Evolutionary conservation across 2,888 invertebrate species (phyloP), one percentile per base, ranked within the genome.

Genomic region (Clivina fossor): DNA sequence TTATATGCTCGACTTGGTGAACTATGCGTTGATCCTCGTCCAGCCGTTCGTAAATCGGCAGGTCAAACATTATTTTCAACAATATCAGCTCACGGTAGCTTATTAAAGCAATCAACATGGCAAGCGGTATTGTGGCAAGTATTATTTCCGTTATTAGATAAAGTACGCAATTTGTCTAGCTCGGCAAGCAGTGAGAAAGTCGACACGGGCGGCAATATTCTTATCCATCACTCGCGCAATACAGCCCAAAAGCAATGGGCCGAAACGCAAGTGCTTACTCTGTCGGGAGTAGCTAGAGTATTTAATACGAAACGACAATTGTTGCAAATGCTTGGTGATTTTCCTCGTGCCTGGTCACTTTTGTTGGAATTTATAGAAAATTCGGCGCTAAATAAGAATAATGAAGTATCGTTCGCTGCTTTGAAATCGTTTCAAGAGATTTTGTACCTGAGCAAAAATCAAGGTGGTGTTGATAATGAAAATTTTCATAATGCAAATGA

Each of bases 231-330:
- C 75, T 93, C 97, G 1, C 81, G 99, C 56, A 98, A 99, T 73
- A 99, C 99, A 0, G 97, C 97, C 41, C 95, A 96, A 74, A 98
- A 98, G 67, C 98, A 98, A 69, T 98, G 97, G 97, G 95, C 97
- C 0, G 97, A 98, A 75, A 98, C 98, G 1, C 93, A 95, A 79
- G 95, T 92, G 30, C 73, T 93, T 58, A 92, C 93, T 0, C 73
- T 94, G 9, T 91, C 91, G 2, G 96, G 96, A 0, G 95, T 96
- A 15, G 93, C 94, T 0, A 80, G 95, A 59, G 95, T 82, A 9
- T 96, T 97, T 75, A 93, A 94, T 70, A 90, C 93, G 0, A 90
- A 96, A 71, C 84, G 93, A 63, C 88, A 87, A 66, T 78, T 93
- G 46, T 78, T 97, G 13, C 85, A 87, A 68, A 81, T 85, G 48